phyloP scores from a whole-genome alignment of 2,797 vertebrate species.

The Serranus cabrilla region DNA sequence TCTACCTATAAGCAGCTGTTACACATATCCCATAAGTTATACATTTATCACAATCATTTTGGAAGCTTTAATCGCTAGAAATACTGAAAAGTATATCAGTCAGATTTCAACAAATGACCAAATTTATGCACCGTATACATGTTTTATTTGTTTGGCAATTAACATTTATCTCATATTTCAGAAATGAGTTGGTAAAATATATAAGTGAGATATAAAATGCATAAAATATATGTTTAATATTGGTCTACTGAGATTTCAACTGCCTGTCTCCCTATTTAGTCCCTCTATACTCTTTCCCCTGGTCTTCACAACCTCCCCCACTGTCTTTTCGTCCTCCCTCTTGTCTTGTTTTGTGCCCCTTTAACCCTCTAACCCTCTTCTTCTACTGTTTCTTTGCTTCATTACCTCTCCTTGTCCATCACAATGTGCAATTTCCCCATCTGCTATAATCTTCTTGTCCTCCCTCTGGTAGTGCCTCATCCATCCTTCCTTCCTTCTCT shows the following conservation, averaged over 20 bases:
- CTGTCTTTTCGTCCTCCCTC: not conserved
- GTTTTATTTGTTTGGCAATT: not conserved
- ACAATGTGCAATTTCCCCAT: conserved; percentile 14
- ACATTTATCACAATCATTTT: not conserved
- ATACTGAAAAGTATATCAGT: not conserved
- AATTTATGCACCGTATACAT: not conserved
- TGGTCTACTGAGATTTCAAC: not conserved
- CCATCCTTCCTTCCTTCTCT: not conserved
- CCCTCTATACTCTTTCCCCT: not conserved
- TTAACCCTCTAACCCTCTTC: conserved; percentile 22
- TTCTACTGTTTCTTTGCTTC: conserved; percentile 31
- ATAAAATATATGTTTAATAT: too few relatives aligned
- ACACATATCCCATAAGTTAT: not conserved
- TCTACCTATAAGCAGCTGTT: not conserved
- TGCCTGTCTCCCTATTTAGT: not conserved
- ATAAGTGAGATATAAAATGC: too few relatives aligned
- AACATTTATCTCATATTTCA: not conserved
- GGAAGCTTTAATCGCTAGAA: not conserved
- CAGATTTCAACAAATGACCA: not conserved
- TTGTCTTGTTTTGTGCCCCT: conserved; percentile 12
- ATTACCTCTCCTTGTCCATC: conserved; percentile 47
- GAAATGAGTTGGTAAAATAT: too few relatives aligned
- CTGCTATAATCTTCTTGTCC: conserved; percentile 9
- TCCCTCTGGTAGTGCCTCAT: not conserved
- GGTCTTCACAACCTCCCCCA: not conserved